Evolutionary conservation across 2,888 invertebrate species (phyloP), one percentile per base, ranked within the genome.

Genomic region (Digitonthophagus gazella): DNA sequence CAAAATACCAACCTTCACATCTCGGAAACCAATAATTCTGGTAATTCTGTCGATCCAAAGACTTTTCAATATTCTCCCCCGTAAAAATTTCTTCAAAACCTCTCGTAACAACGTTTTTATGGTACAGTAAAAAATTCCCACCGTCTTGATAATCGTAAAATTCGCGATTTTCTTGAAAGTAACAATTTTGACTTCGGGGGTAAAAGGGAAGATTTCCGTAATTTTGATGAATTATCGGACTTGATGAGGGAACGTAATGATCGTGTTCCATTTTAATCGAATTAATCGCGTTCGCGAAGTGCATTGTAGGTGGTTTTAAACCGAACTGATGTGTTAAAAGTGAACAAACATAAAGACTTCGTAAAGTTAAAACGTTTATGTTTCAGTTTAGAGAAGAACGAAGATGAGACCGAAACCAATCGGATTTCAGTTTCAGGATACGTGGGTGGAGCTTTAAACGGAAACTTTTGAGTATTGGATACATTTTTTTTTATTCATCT

Each of bases 251-350:
- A 8, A 68, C 69, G 67, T 70, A 73, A 57, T 73, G 72, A 68
- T 76, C 75, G 5, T 66, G 69, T 74, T 76, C 76, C 71, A 73
- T 73, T 72, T 76, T 76, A 15, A 76, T 72, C n/a, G 72, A 66
- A 44, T 6, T 44, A 8, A 44, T 1, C 6, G 28, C 28, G 64
- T 74, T 73, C 8, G 74, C 68, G 65, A 75, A 74, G 72, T 74
- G 73, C 76, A 76, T 76, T 55, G 54, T 69, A 14, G 14, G 22
- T 44, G n/a, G 61, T 16, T 61, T 18, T 5, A 61, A 19, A 16
- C 4, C n/a, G 19, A 16, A 61, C n/a, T 18, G 19, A 18, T 4
- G 18, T 6, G 18, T 19, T 61, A 14, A 18, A 19, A 61, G 20
- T 57, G 16, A 57, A 57, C 57, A 57, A 57, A 16, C 8, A 11